Evolutionary conservation across 2,888 invertebrate species (phyloP), one percentile per base, ranked within the genome.

Genomic region (Eilema sororculum): DNA sequence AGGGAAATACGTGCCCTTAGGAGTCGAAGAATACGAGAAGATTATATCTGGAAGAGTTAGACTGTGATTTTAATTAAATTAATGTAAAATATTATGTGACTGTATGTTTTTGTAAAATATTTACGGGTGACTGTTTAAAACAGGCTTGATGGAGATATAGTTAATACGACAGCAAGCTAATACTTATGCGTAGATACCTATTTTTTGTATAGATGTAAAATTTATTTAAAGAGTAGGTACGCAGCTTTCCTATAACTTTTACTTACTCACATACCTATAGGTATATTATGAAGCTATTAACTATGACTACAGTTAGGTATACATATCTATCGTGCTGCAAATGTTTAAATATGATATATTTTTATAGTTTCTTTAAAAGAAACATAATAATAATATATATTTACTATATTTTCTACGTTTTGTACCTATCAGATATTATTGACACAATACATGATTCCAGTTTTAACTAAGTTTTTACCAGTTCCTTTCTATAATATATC

Each of bases 11-110:
- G 95, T 97, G 75, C 95, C 94, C 30, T 93, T 99, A 74, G 98
- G 97, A 8, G 91, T 94, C 67, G 97, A 97, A 72, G 94, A 97
- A 61, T 98, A 97, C 87, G 96, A 97, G 46, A 97, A 97, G 90
- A 98, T 99, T 80, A 94, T 96, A 84, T 95, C 96, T 67, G 98
- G 98, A 84, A 96, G 97, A 92, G 96, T 98, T 87, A 96, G 98
- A 92, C 96, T 98, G 91, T 98, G 92, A 95, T 93, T 88, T 85
- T 76, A 75, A 69, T 70, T 74, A 76, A 62, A 68, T 20, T 8
- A 30, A 25, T 46, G 24, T 22, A 28, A 63, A n/a, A 52, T 37
- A 24, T 16, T 28, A 30, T 33, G 56, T 33, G 22, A 22, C 22
- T 22, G 8, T 24, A 6, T 56, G 28, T 64, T 20, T 46, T 25